Evolutionary conservation across 1,140 invertebrate genomes (phyloP), one percentile per base, ranked within the genome.

Genomic region (Centruroides vittatus): DNA sequence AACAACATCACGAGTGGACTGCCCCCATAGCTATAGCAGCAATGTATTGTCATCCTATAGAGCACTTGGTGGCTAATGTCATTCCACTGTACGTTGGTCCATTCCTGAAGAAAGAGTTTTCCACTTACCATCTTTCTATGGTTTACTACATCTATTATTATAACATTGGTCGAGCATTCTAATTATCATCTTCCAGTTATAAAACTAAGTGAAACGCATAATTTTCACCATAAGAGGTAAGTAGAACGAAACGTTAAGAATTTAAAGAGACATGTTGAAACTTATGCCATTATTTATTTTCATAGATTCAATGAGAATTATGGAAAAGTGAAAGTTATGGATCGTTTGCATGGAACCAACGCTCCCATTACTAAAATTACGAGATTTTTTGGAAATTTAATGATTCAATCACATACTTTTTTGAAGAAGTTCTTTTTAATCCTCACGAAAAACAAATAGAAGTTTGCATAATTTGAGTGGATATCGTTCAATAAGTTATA

Each of bases 291-390:
- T 41, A 41, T 41, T 46, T 41, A n/a, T 41, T 10, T 52, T 75
- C 73, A 34, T 64, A 89, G 86, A 72, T 89, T 89, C 70, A 89
- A 86, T 67, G 84, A 93, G 67, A 90, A 88, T 70, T 93, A 82
- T 72, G 89, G 89, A 2, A 23, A 23, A 23, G 23, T 23, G 23
- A 23, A 23, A 1, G 23, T 2, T 1, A 23, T 23, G 1, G 23
- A 23, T 23, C 23, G 23, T 23, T 23, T 0, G 23, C 23, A 23
- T 23, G 23, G 23, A 23, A 23, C 23, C 23, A 23, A 23, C 23
- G 0, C 23, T 23, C 23, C 23, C 23, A 23, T 23, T 23, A 23
- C 23, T 23, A 23, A 23, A 23, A 23, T 23, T 2, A 23, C 23
- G 23, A 23, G 23, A 23, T 23, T 23, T 2, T 23, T 23, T 23